phyloP scores from a whole-genome alignment of 2,888 invertebrate genomes.

The Drosophila macrospina region DNA sequence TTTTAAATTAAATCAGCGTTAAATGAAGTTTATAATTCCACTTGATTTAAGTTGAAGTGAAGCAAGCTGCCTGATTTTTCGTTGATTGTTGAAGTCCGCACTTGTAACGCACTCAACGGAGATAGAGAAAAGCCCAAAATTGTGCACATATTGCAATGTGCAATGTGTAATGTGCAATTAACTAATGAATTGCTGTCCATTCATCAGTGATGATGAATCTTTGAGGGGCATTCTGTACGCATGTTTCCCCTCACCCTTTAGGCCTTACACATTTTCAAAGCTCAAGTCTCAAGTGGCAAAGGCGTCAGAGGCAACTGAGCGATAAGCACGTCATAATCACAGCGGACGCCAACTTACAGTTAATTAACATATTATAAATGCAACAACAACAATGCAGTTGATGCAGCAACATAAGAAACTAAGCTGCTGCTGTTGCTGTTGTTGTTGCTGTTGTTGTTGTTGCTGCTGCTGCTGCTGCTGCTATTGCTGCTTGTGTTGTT shows the following conservation, averaged over 20 bases:
- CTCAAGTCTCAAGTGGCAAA: constrained; percentile 46
- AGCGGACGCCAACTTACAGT: constrained; percentile 59
- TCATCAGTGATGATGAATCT: neutral
- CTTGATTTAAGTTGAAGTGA: neutral
- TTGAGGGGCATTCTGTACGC: neutral
- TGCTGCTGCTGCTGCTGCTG: constrained; percentile 34
- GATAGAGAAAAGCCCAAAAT: constrained; percentile 8
- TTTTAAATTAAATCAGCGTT: neutral
- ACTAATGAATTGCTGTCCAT: constrained; percentile 50
- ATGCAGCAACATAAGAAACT: constrained; percentile 50
- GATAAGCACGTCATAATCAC: constrained; percentile 63
- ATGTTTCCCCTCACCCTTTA: neutral
- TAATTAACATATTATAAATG: constrained; percentile 78
- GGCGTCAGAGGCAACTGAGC: constrained; percentile 49
- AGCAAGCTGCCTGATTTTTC: neutral
- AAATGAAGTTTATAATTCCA: neutral
- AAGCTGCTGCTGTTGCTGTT: constrained; percentile 35
- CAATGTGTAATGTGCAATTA: constrained; percentile 48
- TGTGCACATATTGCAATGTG: constrained; percentile 1
- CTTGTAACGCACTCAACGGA: constrained; percentile 1
- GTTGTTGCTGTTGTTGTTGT: constrained; percentile 27
- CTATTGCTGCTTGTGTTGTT: constrained; percentile 25
- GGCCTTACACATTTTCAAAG: constrained; percentile 7
- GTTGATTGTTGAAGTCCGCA: neutral
- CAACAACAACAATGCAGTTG: constrained; percentile 30